A percentile compares a stretch with the other conserved stretches of the same genome.
Conservation (phyloP, 2,797 vertebrate genomes). For the Crenichthys baileyi region DNA sequence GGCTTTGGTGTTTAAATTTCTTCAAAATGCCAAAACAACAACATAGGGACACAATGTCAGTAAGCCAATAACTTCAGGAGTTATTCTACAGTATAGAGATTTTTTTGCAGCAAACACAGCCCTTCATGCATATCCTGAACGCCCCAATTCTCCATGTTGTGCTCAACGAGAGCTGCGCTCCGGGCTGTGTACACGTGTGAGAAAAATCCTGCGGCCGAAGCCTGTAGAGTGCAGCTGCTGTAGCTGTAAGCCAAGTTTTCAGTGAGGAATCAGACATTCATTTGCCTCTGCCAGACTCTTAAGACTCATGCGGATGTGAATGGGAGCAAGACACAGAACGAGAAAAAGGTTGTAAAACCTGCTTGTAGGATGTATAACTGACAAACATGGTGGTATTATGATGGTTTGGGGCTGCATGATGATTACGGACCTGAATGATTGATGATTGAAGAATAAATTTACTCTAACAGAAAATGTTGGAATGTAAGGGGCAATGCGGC, state of each 20-base stretch:
- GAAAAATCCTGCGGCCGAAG: slow-evolving; percentile 11
- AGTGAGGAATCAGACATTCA: slow-evolving; percentile 41
- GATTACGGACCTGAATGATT: background rate
- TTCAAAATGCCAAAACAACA: slow-evolving; percentile 32
- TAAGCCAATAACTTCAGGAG: slow-evolving; percentile 6
- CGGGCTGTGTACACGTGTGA: background rate
- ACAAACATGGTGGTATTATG: too few relatives aligned
- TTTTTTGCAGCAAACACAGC: slow-evolving; percentile 12
- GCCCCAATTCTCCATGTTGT: background rate
- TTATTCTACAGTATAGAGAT: background rate
- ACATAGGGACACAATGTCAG: slow-evolving; percentile 21
- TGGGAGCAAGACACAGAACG: slow-evolving; percentile 4
- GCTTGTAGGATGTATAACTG: too few relatives aligned
- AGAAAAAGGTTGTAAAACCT: slow-evolving; percentile 41
- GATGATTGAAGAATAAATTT: background rate
- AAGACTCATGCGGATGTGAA: slow-evolving; percentile 18
- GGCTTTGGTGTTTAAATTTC: slow-evolving; percentile 35
- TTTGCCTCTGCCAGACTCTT: slow-evolving; percentile 27
- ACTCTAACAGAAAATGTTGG: background rate
- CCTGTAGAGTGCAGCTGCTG: slow-evolving; percentile 14
- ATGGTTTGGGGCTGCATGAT: too few relatives aligned
- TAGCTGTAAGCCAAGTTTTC: slow-evolving; percentile 36
- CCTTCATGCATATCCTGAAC: slow-evolving; percentile 3
- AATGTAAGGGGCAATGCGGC: background rate
- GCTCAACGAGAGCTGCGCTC: background rate